A percentile compares a stretch with the other conserved stretches of the same genome.
Conservation (phyloP, 2,113 vertebrate species). For the Brachyhypopomus gauderio region DNA sequence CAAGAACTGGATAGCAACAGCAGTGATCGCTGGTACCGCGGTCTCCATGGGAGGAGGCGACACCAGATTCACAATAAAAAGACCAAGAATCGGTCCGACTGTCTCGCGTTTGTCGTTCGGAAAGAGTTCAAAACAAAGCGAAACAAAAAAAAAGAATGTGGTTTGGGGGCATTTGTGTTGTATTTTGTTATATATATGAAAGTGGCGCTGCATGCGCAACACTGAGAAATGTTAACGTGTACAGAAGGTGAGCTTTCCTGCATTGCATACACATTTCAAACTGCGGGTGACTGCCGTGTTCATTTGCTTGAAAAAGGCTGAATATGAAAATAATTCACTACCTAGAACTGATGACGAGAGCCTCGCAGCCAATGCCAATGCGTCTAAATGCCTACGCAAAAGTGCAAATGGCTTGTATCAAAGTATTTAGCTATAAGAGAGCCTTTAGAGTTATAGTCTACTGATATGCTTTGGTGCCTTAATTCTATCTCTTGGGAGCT, state of each 20-base stretch:
- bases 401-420: conserved; percentile 44
- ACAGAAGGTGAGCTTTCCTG: not conserved
- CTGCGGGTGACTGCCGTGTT: conserved; percentile 30
- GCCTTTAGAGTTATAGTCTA: conserved; percentile 4
- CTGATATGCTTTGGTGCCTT: conserved; percentile 17
- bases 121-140: conserved; percentile 21
- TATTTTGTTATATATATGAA: conserved; percentile 2
- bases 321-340: conserved; percentile 42
- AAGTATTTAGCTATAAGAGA: conserved; percentile 15
- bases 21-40: conserved; percentile 58
- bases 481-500: not conserved
- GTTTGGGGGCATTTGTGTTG: conserved; percentile 12
- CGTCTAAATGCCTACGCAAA: conserved; percentile 43
- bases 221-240: conserved; percentile 31
- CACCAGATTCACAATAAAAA: conserved; percentile 62
- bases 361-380: conserved; percentile 34
- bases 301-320: conserved; percentile 17
- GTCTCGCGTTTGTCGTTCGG: conserved; percentile 33
- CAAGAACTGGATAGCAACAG: conserved; percentile 78
- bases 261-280: conserved; percentile 20
- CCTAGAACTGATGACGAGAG: conserved; percentile 28
- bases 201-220: conserved; percentile 39
- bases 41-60: conserved; percentile 69
- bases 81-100: conserved; percentile 51
- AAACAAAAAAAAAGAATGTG: conserved; percentile 13